A percentile compares a stretch with the other conserved stretches of the same genome.
phyloP scores from a whole-genome alignment of 2,797 vertebrate genomes.

The Cuculus canorus region DNA sequence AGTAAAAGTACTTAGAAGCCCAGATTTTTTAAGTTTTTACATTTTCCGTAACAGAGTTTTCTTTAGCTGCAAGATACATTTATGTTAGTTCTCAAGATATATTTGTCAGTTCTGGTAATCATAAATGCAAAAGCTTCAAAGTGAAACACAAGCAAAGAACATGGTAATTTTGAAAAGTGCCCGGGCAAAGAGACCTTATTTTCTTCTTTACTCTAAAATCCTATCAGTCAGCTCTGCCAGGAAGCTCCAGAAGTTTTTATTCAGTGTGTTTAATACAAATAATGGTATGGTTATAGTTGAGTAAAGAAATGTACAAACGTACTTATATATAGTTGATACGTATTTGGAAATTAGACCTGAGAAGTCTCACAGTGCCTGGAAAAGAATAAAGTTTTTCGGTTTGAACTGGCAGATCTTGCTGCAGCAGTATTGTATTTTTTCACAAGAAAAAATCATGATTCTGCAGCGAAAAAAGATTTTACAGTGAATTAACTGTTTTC shows the following conservation, averaged over 20 bases:
- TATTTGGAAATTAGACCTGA: neutral
- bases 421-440: neutral
- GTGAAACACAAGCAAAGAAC: neutral
- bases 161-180: neutral
- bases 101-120: neutral
- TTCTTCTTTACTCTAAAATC: neutral
- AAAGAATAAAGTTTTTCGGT: neutral
- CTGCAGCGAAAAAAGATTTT: neutral
- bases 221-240: neutral
- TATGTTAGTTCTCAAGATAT: neutral
- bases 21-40: neutral
- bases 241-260: neutral
- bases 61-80: neutral
- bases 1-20: neutral
- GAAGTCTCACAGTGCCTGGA: neutral
- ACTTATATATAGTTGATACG: neutral
- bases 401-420: neutral
- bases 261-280: neutral
- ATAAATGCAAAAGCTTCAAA: neutral
- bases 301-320: neutral
- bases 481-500: neutral
- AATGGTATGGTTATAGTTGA: neutral
- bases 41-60: neutral
- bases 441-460: neutral
- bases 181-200: rapidly evolving